Evolutionary conservation across 2,797 vertebrate species (phyloP), one percentile per base, ranked within the genome.

Genomic region (Podargus strigoides): DNA sequence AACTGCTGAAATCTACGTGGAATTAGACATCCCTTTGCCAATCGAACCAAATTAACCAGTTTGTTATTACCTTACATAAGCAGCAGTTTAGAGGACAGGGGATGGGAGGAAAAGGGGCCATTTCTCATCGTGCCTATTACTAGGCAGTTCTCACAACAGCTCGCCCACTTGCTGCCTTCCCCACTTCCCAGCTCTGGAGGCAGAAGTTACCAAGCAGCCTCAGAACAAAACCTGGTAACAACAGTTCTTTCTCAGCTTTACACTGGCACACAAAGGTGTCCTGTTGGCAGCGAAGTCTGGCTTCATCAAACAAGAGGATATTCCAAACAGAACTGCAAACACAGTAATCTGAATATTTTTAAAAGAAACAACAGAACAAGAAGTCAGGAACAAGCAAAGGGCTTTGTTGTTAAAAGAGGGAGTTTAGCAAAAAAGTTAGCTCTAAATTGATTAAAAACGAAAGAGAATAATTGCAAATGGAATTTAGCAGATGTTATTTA

Each of bases 11-110:
- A 94, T 88, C 92, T 93, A 55, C 8, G 7, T 70, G 66, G 90
- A 93, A 95, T 96, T 93, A 96, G 84, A 83, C 93, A 52, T 94
- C 90, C 66, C 82, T 94, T 91, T 95, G 89, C 88, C 92, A 78
- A 62, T 70, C 8, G 14, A 95, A 94, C 89, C 87, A 95, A 82
- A 94, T 87, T 88, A 94, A 91, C 79, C 72, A 49, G 84, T 91
- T 88, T 94, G 91, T 67, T 87, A 49, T 83, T 95, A 62, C 80
- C 94, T 89, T 82, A 64, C 81, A 60, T 64, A 77, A 89, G 72
- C 74, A 68, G 60, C 53, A 8, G 86, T 91, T 94, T 83, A 23
- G 72, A 82, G 55, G 49, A 53, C 8, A 19, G 49, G 64, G 84
- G 75, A 89, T 44, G 16, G 69, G 59, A 66, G 16, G 69, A 56